Percentiles rank a stretch among this genome's conserved stretches.
Evolutionary conservation across 2,888 invertebrate species (phyloP).

Genomic region (Melanophora roralis): DNA sequence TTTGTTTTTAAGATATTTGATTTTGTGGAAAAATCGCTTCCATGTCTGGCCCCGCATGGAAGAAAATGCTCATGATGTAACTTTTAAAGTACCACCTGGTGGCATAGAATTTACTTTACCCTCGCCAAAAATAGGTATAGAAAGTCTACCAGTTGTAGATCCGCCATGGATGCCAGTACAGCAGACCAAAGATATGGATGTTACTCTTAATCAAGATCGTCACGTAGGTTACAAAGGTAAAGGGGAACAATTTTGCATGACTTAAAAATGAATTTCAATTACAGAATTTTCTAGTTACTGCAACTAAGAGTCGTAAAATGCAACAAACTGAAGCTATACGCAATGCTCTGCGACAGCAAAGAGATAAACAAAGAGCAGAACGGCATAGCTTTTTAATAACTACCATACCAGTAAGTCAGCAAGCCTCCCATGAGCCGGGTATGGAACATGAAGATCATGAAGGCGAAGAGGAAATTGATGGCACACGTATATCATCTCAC

Average conservation of each 20-base stretch:
- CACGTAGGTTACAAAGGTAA: conserved; percentile 82
- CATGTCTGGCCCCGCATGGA: conserved; percentile 99
- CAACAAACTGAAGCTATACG: conserved; percentile 99
- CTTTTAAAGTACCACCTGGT: conserved; percentile 99
- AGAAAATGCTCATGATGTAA: conserved; percentile 91
- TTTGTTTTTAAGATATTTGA: conserved; percentile 84
- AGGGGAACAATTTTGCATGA: conserved; percentile 35
- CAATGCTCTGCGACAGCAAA: conserved; percentile 95
- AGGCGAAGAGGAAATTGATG: conserved; percentile 89
- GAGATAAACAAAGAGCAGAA: conserved; percentile 96
- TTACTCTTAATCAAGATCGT: conserved; percentile 97
- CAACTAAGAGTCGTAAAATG: conserved; percentile 98
- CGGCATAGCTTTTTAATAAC: conserved; percentile 96
- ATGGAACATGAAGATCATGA: conserved; percentile 89
- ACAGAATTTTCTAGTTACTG: conserved; percentile 95
- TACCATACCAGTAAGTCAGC: conserved; percentile 94
- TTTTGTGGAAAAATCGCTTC: conserved; percentile 96
- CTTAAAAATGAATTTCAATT: conserved; percentile 62
- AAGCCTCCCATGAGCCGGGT: conserved; percentile 97
- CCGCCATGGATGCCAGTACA: conserved; percentile 99
- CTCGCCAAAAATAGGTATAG: conserved; percentile 98
- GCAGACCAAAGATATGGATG: conserved; percentile 99
- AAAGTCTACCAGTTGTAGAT: conserved; percentile 95
- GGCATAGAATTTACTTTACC: conserved; percentile 99
- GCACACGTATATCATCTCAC: conserved; percentile 86